Conservation (phyloP, 2,888 invertebrate species). For the Nebria salina region DNA sequence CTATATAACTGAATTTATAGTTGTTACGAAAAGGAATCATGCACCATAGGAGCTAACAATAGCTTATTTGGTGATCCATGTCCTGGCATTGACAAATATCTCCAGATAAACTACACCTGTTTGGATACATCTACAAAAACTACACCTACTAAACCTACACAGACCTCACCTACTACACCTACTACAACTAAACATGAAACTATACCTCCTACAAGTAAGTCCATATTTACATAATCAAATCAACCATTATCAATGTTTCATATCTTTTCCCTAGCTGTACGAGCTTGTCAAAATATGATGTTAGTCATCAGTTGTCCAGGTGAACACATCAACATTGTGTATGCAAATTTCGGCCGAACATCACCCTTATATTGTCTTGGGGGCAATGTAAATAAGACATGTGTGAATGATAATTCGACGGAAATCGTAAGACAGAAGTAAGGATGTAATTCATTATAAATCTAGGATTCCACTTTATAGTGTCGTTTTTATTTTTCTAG, state of each 20-base stretch:
- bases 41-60: background rate
- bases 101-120: conserved; percentile 2
- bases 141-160: background rate
- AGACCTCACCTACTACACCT: background rate
- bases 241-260: background rate
- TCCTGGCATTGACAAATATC: background rate
- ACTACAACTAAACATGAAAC: background rate
- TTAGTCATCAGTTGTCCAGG: background rate
- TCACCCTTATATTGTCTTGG: background rate
- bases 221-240: background rate
- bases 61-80: background rate
- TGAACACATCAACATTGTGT: background rate
- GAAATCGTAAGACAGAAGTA: conserved; percentile 3
- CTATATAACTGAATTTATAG: conserved; percentile 3
- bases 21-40: background rate
- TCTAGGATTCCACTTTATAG: background rate
- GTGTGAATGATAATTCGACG: background rate
- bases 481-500: background rate
- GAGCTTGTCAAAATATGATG: background rate
- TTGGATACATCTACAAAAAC: background rate
- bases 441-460: background rate
- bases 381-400: background rate
- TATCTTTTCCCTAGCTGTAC: background rate
- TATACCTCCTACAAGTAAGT: background rate
- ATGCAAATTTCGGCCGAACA: background rate